Base-by-base conservation (phyloP, 2,113 vertebrate genomes). In the Noturus placidus region DNA sequence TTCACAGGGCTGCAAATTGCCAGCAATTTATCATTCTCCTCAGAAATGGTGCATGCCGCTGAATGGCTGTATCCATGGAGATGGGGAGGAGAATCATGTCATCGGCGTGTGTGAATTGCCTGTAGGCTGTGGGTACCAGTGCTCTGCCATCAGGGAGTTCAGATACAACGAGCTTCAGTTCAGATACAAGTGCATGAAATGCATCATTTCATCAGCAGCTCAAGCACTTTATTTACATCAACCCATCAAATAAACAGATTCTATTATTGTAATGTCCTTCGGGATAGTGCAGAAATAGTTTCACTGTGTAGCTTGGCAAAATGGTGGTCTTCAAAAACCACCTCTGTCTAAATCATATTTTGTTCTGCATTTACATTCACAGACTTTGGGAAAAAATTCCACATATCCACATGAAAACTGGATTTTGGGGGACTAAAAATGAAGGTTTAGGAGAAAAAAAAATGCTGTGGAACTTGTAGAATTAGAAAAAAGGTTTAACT, bases 31-130 rank as follows among this genome's bases (percentile, higher is more conserved):
- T 87, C 56, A 56, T 63, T 63, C 80, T 83, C 76, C 30, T 54
- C 69, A 15, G 69, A 61, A 83, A 54, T n/a, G 56, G 80, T 27
- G 35, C 83, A 20, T 46, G 77, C 46, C 17, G 46, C 59, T 82
- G 67, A 86, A 78, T 86, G 83, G 52, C 86, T 63, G 79, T 88
- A 69, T 88, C 83, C 83, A 86, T 88, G 83, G 86, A 56, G 65
- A 77, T 86, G 19, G 52, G 79, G 76, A 85, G 84, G 81, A 83
- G 86, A 76, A 83, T 85, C 83, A 69, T 83, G 50, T 63, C 80
- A 88, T 82, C 10, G 14, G 22, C 56, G 57, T 65, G 74, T 86
- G 67, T 80, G 81, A 86, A 83, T 88, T 86, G 87, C 81, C 87
- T 76, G 72, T 81, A 81, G 72, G 80, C 85, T 50, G 46, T 25